Evolutionary conservation across 1,140 invertebrate species (phyloP).

Genomic region (Gonioctena quinquepunctata): DNA sequence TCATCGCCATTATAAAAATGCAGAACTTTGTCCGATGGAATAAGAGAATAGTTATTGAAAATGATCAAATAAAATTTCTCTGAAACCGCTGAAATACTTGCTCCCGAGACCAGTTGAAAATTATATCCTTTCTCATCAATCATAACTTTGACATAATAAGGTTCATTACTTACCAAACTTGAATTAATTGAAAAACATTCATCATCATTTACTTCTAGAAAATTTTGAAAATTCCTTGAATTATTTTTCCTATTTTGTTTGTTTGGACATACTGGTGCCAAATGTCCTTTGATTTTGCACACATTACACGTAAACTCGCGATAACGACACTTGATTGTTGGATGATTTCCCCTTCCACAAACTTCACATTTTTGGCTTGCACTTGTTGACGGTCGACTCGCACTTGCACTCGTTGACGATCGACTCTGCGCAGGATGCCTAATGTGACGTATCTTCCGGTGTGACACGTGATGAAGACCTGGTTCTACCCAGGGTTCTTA

Average conservation of each 20-base stretch:
- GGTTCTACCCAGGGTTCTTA: too few relatives aligned
- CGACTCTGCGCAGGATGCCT: too few relatives aligned
- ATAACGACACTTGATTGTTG: too few relatives aligned
- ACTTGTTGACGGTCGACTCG: too few relatives aligned
- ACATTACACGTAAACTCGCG: too few relatives aligned
- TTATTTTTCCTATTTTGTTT: not conserved
- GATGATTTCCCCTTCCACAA: too few relatives aligned
- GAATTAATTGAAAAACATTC: not conserved
- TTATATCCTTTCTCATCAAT: not conserved
- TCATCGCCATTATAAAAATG: constrained; percentile 13
- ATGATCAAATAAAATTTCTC: not conserved
- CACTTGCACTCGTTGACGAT: too few relatives aligned
- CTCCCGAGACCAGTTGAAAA: not conserved
- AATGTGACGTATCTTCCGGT: too few relatives aligned
- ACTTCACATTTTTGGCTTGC: too few relatives aligned
- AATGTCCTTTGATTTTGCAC: constrained; percentile 2
- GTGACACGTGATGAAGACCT: too few relatives aligned
- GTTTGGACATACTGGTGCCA: constrained; percentile 8
- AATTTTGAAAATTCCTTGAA: not conserved
- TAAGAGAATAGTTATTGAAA: not conserved
- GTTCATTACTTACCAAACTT: not conserved
- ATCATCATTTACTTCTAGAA: not conserved
- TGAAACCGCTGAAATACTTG: constrained; percentile 2
- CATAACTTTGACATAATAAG: not conserved
- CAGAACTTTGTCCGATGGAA: not conserved